Evolutionary conservation across 2,113 vertebrate species (phyloP), one percentile per base, ranked within the genome.

Genomic region (Oncorhynchus gorbuscha): DNA sequence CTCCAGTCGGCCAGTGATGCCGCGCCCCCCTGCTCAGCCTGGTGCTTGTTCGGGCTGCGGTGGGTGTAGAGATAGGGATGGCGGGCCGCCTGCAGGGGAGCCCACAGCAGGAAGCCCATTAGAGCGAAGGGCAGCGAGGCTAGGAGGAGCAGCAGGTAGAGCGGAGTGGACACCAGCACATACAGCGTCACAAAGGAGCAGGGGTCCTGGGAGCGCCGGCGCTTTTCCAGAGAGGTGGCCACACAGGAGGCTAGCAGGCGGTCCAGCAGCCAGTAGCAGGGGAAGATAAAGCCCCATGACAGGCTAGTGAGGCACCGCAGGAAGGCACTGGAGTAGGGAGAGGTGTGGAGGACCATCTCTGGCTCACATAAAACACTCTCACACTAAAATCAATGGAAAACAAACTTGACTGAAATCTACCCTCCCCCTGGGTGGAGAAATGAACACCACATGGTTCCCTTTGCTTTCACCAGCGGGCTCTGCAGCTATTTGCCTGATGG

Each of bases 281-380:
- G 98, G 90, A 98, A 99, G 90, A 99, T 96, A 83, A 99, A 92
- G 76, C 92, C 95, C 98, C 98, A 99, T 35, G 98, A 98, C 78
- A 99, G 91, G 16, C 93, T 91, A 75, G 97, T 95, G 88, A 99
- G 93, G 88, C 96, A 93, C 59, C 95, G 95, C 81, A 98, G 94
- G 91, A 96, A 97, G 95, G 96, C 95, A 89, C 94, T 96, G 85
- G 97, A 93, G 94, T 98, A 99, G 84, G 96, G 96, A 83, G 96
- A 94, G 85, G 91, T 96, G 92, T 98, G 94, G 90, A 99, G 96
- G 92, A 97, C 97, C 98, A 99, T 99, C 88, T 94, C 82, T 5
- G 16, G 86, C 73, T 84, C 69, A 48, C 28, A 4, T 69, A 5
- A 71, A 48, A 18, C 1, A 65, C 8, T 45, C 39, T 45, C 1